A percentile compares a stretch with the other conserved stretches of the same genome.
Conservation (phyloP, 2,113 vertebrate species). For the Channa maculata region DNA sequence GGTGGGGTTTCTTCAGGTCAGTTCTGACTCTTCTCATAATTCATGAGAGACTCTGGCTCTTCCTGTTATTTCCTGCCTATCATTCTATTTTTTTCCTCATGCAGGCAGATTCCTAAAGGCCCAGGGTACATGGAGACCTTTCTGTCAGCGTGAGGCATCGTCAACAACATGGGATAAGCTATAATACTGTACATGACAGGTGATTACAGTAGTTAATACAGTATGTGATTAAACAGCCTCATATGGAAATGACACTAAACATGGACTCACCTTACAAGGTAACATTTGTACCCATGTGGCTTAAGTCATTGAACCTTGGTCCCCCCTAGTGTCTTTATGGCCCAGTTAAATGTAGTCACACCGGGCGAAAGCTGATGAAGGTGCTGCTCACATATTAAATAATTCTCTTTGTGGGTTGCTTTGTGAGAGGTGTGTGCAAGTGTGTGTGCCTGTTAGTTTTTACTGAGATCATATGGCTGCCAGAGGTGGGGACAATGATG, state of each 20-base stretch:
- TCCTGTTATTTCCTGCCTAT: neutral
- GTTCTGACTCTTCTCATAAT: neutral
- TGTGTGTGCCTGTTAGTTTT: slow-evolving; percentile 55
- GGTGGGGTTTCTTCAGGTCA: neutral
- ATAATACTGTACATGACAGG: too few species aligned
- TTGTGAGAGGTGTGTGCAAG: slow-evolving; percentile 40
- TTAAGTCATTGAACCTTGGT: neutral
- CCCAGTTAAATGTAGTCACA: slow-evolving; percentile 43
- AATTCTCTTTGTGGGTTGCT: slow-evolving; percentile 64
- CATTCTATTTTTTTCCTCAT: neutral
- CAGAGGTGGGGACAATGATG: slow-evolving; percentile 43
- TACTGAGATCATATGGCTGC: slow-evolving; percentile 55
- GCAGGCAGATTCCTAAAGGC: too few species aligned
- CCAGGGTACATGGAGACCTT: too few species aligned
- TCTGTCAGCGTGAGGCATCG: neutral
- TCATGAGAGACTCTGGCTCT: neutral
- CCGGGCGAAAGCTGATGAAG: slow-evolving; percentile 39
- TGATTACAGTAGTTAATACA: too few species aligned
- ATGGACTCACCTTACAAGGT: neutral
- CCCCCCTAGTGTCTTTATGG: slow-evolving; percentile 6
- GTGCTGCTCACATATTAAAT: slow-evolving; percentile 57
- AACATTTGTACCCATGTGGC: neutral
- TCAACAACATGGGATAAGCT: neutral
- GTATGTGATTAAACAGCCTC: too few species aligned
- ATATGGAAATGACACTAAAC: neutral